phyloP scores from a whole-genome alignment of 2,113 vertebrate genomes.

The Callochromis pleurospilus region DNA sequence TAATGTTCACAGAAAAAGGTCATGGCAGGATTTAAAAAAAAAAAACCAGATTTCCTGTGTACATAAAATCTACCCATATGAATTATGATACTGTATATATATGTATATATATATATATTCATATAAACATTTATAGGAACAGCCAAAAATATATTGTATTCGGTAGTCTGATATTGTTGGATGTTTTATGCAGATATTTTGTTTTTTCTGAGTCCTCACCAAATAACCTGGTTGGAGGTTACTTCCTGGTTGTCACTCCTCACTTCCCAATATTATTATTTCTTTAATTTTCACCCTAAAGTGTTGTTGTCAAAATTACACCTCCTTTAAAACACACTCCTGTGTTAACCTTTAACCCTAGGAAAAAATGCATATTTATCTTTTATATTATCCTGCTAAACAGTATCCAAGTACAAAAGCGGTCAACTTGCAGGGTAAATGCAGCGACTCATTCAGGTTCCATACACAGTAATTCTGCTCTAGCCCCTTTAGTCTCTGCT shows the following conservation, averaged over 20 bases:
- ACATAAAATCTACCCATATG: not conserved
- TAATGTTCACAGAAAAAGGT: not conserved
- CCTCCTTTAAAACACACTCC: not conserved
- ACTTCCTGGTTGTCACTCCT: not conserved
- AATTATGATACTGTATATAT: not conserved
- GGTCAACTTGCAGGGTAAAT: conserved; percentile 53
- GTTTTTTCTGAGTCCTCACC: not conserved
- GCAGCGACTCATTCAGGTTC: conserved; percentile 52
- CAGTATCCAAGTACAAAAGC: conserved; percentile 40
- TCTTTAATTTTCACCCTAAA: not conserved
- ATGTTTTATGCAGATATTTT: not conserved
- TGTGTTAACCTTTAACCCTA: conserved; percentile 16
- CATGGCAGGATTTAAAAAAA: not conserved
- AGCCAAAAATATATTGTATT: not conserved
- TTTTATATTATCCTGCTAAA: conserved; percentile 44
- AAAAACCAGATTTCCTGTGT: not conserved
- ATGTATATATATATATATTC: not conserved
- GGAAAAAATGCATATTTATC: conserved; percentile 39
- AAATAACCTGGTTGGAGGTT: not conserved
- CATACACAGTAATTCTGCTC: conserved; percentile 62
- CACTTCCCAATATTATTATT: not conserved
- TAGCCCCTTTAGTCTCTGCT: conserved; percentile 58
- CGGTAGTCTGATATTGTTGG: not conserved
- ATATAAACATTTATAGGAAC: not conserved
- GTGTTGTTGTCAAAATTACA: not conserved